Evolutionary conservation across 2,797 vertebrate species (phyloP), one percentile per base, ranked within the genome.

Genomic region (Catharus ustulatus): DNA sequence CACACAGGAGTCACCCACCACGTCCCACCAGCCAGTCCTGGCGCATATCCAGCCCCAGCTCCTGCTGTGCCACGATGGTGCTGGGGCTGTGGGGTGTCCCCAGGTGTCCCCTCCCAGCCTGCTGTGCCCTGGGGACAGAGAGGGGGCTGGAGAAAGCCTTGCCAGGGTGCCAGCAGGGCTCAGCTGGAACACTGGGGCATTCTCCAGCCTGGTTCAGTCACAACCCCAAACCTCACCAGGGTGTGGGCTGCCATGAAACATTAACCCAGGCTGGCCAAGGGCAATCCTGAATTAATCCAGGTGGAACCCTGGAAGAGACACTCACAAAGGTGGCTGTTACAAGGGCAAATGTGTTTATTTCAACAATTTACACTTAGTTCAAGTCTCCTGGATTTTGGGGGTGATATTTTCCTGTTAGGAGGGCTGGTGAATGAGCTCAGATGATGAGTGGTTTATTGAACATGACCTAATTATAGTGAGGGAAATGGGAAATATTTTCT

Each of bases 101-200:
- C 2, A 0, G 0, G 1, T 4, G 49, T 36, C 22, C 78, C 66
- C 29, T 63, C 19, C 27, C 57, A 9, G 19, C 59, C 23, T 17
- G 34, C 17, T 32, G 30, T 22, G 20, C 13, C 29, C 18, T 16
- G 36, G 45, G 13, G 15, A 24, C 23, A 11, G 15, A 5, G 13
- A 0, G 24, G 67, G 58, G 36, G 4, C 16, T 0, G 6, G n/a
- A 45, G 27, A 12, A 7, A 11, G 36, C 19, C 9, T 36, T 27
- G 77, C 9, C 22, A 4, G 45, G 49, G 1, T 30, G 13, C 9
- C 20, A 73, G 76, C 18, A 5, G n/a, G 3, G 49, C 21, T 34
- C 45, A n/a, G 58, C 29, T 57, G 10, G 15, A n/a, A 5, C 38
- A 1, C 6, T 0, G 23, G 11, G 3, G 63, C 1, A 0, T 32